Evolutionary conservation across 2,888 invertebrate species (phyloP).

Genomic region (Calliopum simillimum): DNA sequence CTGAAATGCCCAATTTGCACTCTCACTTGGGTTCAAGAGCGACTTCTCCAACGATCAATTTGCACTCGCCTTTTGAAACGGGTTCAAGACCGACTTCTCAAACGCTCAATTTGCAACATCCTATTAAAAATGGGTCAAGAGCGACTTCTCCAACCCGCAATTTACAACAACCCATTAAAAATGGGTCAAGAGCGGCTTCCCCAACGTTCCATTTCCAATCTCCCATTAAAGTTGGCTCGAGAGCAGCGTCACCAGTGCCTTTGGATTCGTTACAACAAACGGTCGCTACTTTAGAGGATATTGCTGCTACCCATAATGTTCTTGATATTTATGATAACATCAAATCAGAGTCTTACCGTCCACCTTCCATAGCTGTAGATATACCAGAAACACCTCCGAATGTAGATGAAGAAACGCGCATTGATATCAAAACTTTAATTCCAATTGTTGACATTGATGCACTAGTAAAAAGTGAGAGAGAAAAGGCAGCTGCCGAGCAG

Average conservation of each 20-base stretch:
- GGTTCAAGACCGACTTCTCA: conserved; percentile 18
- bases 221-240: no score
- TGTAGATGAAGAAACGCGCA: conserved; percentile 55
- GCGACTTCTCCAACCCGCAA: conserved; percentile 3
- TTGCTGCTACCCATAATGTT: conserved; percentile 54
- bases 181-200: conserved; percentile 7
- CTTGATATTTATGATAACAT: conserved; percentile 60
- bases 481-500: conserved; percentile 46
- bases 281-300: conserved; percentile 56
- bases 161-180: no score
- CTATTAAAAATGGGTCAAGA: no score
- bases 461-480: conserved; percentile 52
- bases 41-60: no score
- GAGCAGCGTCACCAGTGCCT: background rate
- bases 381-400: conserved; percentile 51
- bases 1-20: no score
- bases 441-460: conserved; percentile 56
- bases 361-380: conserved; percentile 56
- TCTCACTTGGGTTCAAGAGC: no score
- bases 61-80: no score
- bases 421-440: conserved; percentile 54
- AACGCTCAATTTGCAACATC: no score
- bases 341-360: conserved; percentile 55
- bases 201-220: background rate
- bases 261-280: conserved; percentile 51